phyloP scores from a whole-genome alignment of 2,888 invertebrate species.

The Torymus tubicola region DNA sequence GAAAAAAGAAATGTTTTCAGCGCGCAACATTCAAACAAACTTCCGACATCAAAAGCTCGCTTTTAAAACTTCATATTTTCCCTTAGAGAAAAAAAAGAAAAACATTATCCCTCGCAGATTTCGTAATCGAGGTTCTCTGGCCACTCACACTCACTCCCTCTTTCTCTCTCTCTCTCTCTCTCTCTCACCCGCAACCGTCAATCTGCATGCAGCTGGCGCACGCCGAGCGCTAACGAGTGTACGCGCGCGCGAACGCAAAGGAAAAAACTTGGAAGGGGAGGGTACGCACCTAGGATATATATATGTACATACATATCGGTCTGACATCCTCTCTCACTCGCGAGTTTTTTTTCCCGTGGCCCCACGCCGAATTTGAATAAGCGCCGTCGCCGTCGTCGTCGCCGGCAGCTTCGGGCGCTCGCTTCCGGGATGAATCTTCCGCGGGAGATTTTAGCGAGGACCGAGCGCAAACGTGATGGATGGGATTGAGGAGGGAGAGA shows the following conservation, averaged over 20 bases:
- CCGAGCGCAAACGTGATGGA: too few species aligned
- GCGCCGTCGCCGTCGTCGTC: background rate
- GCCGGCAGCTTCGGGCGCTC: too few species aligned
- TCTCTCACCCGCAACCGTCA: background rate
- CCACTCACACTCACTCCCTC: slow-evolving; percentile 24
- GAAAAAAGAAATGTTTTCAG: too few species aligned
- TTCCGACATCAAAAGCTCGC: too few species aligned
- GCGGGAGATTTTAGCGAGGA: too few species aligned
- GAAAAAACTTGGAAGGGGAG: slow-evolving; percentile 20
- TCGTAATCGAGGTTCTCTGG: slow-evolving; percentile 8
- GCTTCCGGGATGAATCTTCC: too few species aligned
- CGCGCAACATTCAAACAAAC: too few species aligned
- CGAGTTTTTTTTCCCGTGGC: slow-evolving; percentile 1
- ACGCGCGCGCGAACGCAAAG: background rate
- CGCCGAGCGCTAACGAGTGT: slow-evolving; percentile 53
- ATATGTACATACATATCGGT: slow-evolving; percentile 27
- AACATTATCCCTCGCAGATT: background rate
- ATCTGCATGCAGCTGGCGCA: slow-evolving; percentile 53
- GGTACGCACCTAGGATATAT: too few species aligned
- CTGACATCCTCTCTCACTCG: slow-evolving; percentile 19
- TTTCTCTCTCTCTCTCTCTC: slow-evolving; percentile 11
- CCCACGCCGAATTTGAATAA: slow-evolving; percentile 35
- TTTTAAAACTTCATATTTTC: too few species aligned
- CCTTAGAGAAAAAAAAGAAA: background rate
- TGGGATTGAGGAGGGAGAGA: too few species aligned